Base-by-base conservation (phyloP, 2,797 vertebrate species). In the Artibeus jamaicensis region DNA sequence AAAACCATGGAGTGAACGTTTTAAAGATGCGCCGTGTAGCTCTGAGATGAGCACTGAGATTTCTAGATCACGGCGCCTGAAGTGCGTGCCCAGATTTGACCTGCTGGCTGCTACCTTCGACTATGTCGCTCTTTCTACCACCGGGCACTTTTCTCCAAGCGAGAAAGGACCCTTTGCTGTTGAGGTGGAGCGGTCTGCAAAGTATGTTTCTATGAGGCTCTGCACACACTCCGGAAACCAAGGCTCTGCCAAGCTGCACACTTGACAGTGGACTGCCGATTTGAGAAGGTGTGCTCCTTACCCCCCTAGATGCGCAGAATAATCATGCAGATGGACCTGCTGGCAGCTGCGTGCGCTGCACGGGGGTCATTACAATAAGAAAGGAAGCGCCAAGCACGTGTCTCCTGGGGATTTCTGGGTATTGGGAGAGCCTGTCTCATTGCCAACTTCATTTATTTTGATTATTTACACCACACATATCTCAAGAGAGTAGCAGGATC, bases 291-390 rank as follows among this genome's bases (percentile, higher is more conserved):
- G 5, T 0, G 22, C 22, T 50, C 9, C 22, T 59, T 22, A 46
- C 4, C 37, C 14, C 71, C 15, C 76, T 34, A 74, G 39, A 65
- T 71, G 24, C 8, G 9, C 0, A 22, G 10, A 21, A 26, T 4
- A 42, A 19, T 34, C 4, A 4, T 1, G 18, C 21, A 24, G 44
- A 42, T 11, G 22, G 53, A 29, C 71, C 8, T 9, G 16, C 8
- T 22, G 32, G 32, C 32, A 12, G 19, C 15, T 24, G 15, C 0
- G 0, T 29, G 2, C 44, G 39, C 29, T 39, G 6, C 21, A 39
- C 0, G 9, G 21, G 12, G 16, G 0, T 76, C 39, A 7, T 24
- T 22, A 18, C 19, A 18, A 46, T 42, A 53, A 68, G 29, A 29
- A 62, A 73, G 71, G 21, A 50, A 34, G 37, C 34, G 15, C 6